Percentiles rank a stretch among this genome's conserved stretches.
phyloP scores from a whole-genome alignment of 2,797 vertebrate species.

The Valencia hispanica region DNA sequence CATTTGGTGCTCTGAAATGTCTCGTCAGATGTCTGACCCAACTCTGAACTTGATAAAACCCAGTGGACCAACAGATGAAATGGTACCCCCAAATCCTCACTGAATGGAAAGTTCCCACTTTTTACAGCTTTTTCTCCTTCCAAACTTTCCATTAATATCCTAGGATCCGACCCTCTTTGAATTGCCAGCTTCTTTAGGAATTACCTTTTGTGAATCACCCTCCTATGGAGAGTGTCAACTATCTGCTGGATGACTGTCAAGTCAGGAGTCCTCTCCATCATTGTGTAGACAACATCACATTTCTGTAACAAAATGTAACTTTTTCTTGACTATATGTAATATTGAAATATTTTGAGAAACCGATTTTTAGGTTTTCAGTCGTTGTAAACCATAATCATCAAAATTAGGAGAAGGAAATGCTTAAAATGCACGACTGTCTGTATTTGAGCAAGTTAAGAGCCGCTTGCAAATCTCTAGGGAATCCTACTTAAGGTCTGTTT shows the following conservation, averaged over 20 bases:
- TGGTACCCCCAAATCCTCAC: no score
- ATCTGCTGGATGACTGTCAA: neutral
- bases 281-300: neutral
- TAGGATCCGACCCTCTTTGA: neutral
- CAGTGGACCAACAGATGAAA: no score
- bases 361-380: neutral
- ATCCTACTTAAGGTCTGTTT: conserved; percentile 4
- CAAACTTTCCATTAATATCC: neutral
- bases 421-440: neutral
- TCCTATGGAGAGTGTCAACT: neutral
- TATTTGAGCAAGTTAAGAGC: neutral
- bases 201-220: no score
- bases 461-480: neutral
- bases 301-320: neutral
- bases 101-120: no score
- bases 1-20: no score
- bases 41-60: no score
- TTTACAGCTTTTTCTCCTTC: neutral
- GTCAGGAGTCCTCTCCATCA: neutral
- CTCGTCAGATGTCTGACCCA: no score
- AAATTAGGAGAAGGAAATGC: neutral
- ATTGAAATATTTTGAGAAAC: neutral
- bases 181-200: neutral
- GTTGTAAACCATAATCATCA: neutral
- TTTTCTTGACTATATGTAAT: neutral